Conservation (phyloP, 1,140 invertebrate genomes). For the Drosophila orosa region DNA sequence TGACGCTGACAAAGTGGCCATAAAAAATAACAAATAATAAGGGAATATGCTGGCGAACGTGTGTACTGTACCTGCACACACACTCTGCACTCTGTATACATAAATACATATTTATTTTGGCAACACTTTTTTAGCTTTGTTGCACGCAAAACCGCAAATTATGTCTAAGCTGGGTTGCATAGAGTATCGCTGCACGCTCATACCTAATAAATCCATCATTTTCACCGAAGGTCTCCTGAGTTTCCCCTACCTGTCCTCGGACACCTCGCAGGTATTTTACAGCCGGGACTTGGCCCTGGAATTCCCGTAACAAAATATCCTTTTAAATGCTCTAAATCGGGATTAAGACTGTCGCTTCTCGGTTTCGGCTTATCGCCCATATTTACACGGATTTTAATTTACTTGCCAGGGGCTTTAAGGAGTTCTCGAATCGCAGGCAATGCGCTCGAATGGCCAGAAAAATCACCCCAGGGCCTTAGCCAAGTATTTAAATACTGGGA, state of each 20-base stretch:
- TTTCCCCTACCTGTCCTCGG: constrained; percentile 35
- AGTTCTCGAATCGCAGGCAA: constrained; percentile 35
- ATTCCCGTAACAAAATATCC: constrained; percentile 16
- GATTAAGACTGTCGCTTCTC: constrained; percentile 24
- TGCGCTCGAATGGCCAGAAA: background rate
- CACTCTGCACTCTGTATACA: background rate
- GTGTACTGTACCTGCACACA: constrained; percentile 22
- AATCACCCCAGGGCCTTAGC: background rate
- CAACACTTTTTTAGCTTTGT: constrained; percentile 45
- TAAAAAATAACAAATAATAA: constrained; percentile 77
- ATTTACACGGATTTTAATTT: constrained; percentile 70
- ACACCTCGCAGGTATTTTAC: constrained; percentile 22
- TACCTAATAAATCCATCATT: constrained; percentile 70
- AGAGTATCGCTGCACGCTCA: constrained; percentile 56
- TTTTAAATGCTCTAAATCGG: constrained; percentile 42
- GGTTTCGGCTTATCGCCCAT: constrained; percentile 31
- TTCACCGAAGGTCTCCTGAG: constrained; percentile 41
- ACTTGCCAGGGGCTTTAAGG: constrained; percentile 26
- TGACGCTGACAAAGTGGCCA: constrained; percentile 82
- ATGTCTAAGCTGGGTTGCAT: constrained; percentile 55
- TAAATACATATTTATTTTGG: constrained; percentile 63
- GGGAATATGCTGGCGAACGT: constrained; percentile 31
- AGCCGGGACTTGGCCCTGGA: constrained; percentile 5
- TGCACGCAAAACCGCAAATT: constrained; percentile 68
- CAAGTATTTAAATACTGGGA: constrained; percentile 8